phyloP scores from a whole-genome alignment of 2,797 vertebrate species.

The Pangasius sanitwongsei region DNA sequence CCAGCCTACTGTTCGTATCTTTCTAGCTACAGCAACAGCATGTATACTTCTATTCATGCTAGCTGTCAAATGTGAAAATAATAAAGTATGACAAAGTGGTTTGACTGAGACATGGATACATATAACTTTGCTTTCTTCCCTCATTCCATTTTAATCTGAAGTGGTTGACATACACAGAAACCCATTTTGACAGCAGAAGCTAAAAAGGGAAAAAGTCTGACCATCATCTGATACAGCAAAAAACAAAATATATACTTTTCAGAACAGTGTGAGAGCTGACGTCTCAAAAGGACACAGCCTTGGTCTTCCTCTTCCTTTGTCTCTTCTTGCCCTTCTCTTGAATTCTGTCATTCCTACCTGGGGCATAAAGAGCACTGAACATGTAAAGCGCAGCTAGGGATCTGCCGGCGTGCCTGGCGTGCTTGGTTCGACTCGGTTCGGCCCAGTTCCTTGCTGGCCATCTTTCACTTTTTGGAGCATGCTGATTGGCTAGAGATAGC shows the following conservation, averaged over 20 bases:
- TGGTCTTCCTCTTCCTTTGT: constrained; percentile 26
- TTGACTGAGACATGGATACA: constrained; percentile 33
- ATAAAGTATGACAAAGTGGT: constrained; percentile 15
- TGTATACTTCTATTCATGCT: constrained; percentile 25
- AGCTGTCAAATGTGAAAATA: constrained; percentile 34
- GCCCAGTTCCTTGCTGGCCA: constrained; percentile 38
- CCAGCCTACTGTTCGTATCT: not conserved
- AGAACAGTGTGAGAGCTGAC: constrained; percentile 42
- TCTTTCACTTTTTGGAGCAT: constrained; percentile 44
- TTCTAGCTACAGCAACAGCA: constrained; percentile 7
- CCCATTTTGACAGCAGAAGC: constrained; percentile 46
- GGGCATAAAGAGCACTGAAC: constrained; percentile 50
- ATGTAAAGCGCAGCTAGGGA: constrained; percentile 38
- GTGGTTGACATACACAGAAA: constrained; percentile 35
- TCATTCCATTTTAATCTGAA: constrained; percentile 42
- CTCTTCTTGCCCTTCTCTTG: constrained; percentile 29
- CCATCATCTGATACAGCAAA: constrained; percentile 45
- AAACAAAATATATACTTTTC: constrained; percentile 32
- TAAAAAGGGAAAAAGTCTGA: constrained; percentile 44
- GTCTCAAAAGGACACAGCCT: constrained; percentile 38
- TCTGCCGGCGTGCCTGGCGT: constrained; percentile 7
- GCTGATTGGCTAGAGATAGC: constrained; percentile 34
- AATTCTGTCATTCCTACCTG: constrained; percentile 30
- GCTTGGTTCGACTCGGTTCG: constrained; percentile 22
- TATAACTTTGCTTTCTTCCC: not conserved